Conservation (phyloP, 2,888 invertebrate species). For the Drosophila phalerata region DNA sequence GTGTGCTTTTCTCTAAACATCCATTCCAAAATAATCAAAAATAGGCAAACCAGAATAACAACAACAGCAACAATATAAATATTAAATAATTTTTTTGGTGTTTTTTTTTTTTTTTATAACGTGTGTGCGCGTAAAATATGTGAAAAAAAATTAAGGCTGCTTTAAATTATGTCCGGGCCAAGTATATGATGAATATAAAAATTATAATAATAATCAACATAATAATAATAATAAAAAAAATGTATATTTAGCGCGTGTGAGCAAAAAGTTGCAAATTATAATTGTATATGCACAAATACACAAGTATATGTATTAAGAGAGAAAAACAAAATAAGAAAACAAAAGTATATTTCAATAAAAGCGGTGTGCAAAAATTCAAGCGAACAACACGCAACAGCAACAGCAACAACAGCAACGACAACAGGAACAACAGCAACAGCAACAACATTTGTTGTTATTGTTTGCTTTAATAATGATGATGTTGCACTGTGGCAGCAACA, state of each 20-base stretch:
- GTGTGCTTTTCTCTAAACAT: not conserved
- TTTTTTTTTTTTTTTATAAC: slow-evolving; percentile 25
- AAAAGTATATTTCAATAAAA: slow-evolving; percentile 31
- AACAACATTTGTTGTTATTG: slow-evolving; percentile 39
- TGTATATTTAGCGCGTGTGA: slow-evolving; percentile 22
- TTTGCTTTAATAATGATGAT: slow-evolving; percentile 19
- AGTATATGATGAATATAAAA: slow-evolving; percentile 22
- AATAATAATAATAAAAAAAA: slow-evolving; percentile 5
- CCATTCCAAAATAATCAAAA: slow-evolving; percentile 28
- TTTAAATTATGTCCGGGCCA: slow-evolving; percentile 42
- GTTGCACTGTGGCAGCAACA: slow-evolving; percentile 25
- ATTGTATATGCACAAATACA: slow-evolving; percentile 22
- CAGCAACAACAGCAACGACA: slow-evolving; percentile 19
- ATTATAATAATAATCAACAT: slow-evolving; percentile 23
- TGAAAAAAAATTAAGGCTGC: slow-evolving; percentile 35
- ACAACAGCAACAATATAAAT: slow-evolving; percentile 2
- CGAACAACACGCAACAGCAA: slow-evolving; percentile 30
- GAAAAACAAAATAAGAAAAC: slow-evolving; percentile 5
- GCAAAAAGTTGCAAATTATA: slow-evolving; percentile 32
- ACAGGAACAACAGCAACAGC: not conserved
- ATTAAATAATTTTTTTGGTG: slow-evolving; percentile 14
- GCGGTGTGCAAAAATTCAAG: slow-evolving; percentile 55
- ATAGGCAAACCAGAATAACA: slow-evolving; percentile 3
- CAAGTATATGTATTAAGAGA: slow-evolving; percentile 4
- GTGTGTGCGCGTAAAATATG: slow-evolving; percentile 34